Percentiles rank a stretch among this genome's conserved stretches.
Evolutionary conservation across 2,888 invertebrate species (phyloP).

Genomic region (Synergus japonicus): DNA sequence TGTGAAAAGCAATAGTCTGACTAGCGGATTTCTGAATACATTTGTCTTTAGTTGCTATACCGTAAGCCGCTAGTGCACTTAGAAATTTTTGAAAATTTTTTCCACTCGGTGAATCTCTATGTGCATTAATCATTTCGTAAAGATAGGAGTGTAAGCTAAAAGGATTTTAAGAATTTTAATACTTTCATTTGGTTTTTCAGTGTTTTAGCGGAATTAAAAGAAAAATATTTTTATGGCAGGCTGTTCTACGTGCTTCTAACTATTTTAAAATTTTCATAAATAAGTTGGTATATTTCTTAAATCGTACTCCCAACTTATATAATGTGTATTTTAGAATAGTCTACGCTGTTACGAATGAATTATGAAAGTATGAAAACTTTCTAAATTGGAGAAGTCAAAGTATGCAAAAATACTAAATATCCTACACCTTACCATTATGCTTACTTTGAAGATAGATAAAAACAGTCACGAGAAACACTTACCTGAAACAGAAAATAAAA

Average conservation of each 20-base stretch:
- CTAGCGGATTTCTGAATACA: conserved; percentile 36
- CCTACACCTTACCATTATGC: not conserved
- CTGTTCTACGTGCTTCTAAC: not conserved
- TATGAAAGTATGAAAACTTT: too few relatives aligned
- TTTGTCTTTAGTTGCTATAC: conserved; percentile 11
- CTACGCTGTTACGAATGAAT: too few relatives aligned
- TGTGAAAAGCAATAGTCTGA: conserved; percentile 28
- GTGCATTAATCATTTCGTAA: not conserved
- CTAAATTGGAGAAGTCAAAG: not conserved
- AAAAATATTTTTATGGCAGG: not conserved
- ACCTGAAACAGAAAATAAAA: not conserved
- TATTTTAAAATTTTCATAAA: too few relatives aligned
- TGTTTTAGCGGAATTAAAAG: not conserved
- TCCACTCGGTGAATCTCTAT: not conserved
- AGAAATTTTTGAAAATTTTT: not conserved
- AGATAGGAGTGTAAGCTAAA: not conserved
- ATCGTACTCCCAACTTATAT: too few relatives aligned
- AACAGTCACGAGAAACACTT: not conserved
- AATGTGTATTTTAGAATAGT: too few relatives aligned
- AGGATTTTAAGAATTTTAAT: not conserved
- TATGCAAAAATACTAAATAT: not conserved
- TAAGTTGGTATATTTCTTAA: too few relatives aligned
- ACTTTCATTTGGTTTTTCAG: not conserved
- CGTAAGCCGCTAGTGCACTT: conserved; percentile 9
- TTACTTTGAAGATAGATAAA: not conserved